phyloP scores from a whole-genome alignment of 2,113 vertebrate genomes.

The Dunckerocampus dactyliophorus region DNA sequence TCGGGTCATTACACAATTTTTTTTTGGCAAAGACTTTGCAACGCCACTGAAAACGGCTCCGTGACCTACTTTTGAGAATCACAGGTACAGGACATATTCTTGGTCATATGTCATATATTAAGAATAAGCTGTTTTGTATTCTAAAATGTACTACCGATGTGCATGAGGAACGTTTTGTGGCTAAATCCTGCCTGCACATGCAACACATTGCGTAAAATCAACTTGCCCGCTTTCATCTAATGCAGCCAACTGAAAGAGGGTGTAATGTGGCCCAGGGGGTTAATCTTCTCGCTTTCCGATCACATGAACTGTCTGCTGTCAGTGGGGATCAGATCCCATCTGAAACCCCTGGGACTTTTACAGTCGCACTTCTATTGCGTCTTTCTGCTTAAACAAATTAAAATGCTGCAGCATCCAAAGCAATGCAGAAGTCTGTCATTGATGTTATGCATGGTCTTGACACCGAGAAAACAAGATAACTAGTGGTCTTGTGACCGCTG shows the following conservation, averaged over 20 bases:
- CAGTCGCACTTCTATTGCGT: slow-evolving; percentile 9
- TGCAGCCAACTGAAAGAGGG: slow-evolving; percentile 54
- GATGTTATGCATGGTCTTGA: slow-evolving; percentile 5
- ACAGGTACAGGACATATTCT: not conserved
- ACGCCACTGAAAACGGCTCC: no score
- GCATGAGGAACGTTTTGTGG: slow-evolving; percentile 15
- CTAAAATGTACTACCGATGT: not conserved
- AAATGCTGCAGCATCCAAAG: not conserved
- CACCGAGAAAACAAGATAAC: not conserved
- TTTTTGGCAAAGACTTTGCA: no score
- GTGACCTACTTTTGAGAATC: no score
- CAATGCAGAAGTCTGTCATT: not conserved
- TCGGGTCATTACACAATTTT: no score
- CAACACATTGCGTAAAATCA: slow-evolving; percentile 35
- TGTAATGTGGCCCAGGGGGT: slow-evolving; percentile 49
- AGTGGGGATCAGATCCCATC: slow-evolving; percentile 52
- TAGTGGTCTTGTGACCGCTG: slow-evolving; percentile 4
- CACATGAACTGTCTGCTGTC: slow-evolving; percentile 64
- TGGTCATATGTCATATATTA: not conserved
- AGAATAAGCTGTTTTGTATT: not conserved
- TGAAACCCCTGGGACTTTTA: slow-evolving; percentile 22
- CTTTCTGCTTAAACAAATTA: slow-evolving; percentile 2
- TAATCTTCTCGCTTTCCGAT: slow-evolving; percentile 54
- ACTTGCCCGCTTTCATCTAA: slow-evolving; percentile 55
- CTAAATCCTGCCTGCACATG: slow-evolving; percentile 23